Percentiles rank a stretch among this genome's conserved stretches.
phyloP scores from a whole-genome alignment of 1,140 invertebrate species.

The Pseudachorutes palmiensis region DNA sequence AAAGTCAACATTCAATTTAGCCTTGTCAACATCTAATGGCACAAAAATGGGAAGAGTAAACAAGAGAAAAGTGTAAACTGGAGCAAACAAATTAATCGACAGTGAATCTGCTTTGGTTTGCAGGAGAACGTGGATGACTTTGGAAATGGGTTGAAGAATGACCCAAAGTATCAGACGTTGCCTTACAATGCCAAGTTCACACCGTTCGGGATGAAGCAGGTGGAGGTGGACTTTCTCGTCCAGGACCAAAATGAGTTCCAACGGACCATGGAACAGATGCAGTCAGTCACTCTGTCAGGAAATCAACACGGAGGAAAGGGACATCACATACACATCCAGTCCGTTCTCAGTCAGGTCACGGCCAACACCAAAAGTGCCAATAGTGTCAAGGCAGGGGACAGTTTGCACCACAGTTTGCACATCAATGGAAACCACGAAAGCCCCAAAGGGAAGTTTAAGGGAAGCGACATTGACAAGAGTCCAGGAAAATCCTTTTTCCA shows the following conservation, averaged over 20 bases:
- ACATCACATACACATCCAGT: too few species aligned
- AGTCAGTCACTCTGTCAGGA: conserved; percentile 63
- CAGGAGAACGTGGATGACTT: conserved; percentile 38
- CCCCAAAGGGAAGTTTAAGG: conserved; percentile 28
- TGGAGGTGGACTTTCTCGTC: not conserved
- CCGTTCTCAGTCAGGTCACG: conserved; percentile 31
- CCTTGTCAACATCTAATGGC: too few species aligned
- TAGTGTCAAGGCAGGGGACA: conserved; percentile 20
- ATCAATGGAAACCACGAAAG: conserved; percentile 23
- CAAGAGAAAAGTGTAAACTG: not conserved
- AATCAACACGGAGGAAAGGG: too few species aligned
- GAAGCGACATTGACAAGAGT: too few species aligned
- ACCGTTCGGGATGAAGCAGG: conserved; percentile 35
- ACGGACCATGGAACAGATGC: conserved; percentile 52
- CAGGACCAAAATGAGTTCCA: conserved; percentile 23
- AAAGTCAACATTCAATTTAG: too few species aligned
- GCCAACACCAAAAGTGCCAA: conserved; percentile 31
- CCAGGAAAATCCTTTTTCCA: too few species aligned
- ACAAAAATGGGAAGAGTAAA: too few species aligned
- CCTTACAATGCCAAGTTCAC: conserved; percentile 77
- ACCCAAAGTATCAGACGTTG: conserved; percentile 87
- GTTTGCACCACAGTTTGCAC: conserved; percentile 19
- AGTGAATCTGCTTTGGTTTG: not conserved
- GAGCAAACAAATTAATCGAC: not conserved
- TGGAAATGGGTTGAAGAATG: conserved; percentile 55